phyloP scores from a whole-genome alignment of 2,888 invertebrate genomes.

The Esperia sulphurella region DNA sequence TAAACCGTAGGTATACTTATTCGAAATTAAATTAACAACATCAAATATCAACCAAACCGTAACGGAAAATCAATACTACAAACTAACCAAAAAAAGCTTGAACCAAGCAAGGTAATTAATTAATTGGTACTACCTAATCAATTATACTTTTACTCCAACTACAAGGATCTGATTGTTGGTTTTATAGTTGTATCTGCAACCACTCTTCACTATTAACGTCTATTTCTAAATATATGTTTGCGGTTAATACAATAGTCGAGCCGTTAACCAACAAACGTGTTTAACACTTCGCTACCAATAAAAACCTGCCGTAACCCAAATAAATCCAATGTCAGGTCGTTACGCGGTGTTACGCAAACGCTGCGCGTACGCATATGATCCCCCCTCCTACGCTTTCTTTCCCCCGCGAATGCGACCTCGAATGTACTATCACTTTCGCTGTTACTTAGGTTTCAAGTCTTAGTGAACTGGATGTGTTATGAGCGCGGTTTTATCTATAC shows the following conservation, averaged over 20 bases:
- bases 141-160: too few species aligned
- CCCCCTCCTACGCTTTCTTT: conserved; percentile 22
- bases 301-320: conserved; percentile 27
- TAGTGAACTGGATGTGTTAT: conserved; percentile 11
- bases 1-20: too few species aligned
- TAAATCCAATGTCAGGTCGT: conserved; percentile 36
- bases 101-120: too few species aligned
- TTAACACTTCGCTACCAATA: conserved; percentile 6
- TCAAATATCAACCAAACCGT: too few species aligned
- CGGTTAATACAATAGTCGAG: not conserved
- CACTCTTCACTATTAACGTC: too few species aligned
- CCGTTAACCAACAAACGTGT: conserved; percentile 2
- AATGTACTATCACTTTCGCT: conserved; percentile 34
- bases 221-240: too few species aligned
- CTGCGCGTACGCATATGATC: conserved; percentile 34
- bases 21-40: too few species aligned
- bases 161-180: too few species aligned
- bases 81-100: too few species aligned
- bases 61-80: too few species aligned
- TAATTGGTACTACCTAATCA: too few species aligned
- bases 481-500: not conserved
- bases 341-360: conserved; percentile 37
- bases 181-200: too few species aligned
- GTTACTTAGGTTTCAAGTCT: not conserved
- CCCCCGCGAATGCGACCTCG: conserved; percentile 26